Base-by-base conservation (phyloP, 2,113 vertebrate genomes). In the Rhinoptilus africanus region DNA sequence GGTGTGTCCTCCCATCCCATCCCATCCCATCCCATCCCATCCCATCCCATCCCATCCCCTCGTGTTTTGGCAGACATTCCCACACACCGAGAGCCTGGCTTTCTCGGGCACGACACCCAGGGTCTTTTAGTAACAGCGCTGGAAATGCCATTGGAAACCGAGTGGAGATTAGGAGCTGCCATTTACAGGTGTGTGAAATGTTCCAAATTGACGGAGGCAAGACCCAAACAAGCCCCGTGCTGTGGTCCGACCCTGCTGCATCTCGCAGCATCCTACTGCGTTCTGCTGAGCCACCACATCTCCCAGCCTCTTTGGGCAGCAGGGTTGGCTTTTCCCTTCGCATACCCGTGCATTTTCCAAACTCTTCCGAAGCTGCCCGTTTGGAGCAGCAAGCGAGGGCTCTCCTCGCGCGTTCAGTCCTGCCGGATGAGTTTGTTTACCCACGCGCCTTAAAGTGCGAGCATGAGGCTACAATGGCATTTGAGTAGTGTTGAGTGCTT, bases 31-130 rank as follows among this genome's bases (percentile, higher is more conserved):
- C 53, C 53, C 28, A 54, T 54, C 28, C 53, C 53, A 54, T 30
- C 27, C 51, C 51, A 53, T 54, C 53, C 53, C 28, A 54, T 54
- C 28, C 53, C 53, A 54, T 54, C 53, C 28, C 28, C 39, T 73
- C 2, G 0, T 9, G 45, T 23, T 51, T 51, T n/a, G 75, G 53
- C 45, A 67, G 69, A 23, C 27, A 14, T 24, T 37, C 14, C 26
- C 28, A 26, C 10, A 5, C 0, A 0, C 23, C 1, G 8, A 53
- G 30, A 4, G 4, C 9, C 21, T 3, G 50, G 30, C 24, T 41
- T n/a, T 30, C 50, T 5, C 2, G 26, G 26, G 32, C 2, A 5
- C 0, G 0, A 6, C 3, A 12, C 14, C 45, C 2, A 2, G 20
- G 7, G 24, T 20, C 20, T 24, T 85, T 24, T 8, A 56, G 34